phyloP scores from a whole-genome alignment of 1,140 invertebrate species.

The Macrobrachium nipponense region DNA sequence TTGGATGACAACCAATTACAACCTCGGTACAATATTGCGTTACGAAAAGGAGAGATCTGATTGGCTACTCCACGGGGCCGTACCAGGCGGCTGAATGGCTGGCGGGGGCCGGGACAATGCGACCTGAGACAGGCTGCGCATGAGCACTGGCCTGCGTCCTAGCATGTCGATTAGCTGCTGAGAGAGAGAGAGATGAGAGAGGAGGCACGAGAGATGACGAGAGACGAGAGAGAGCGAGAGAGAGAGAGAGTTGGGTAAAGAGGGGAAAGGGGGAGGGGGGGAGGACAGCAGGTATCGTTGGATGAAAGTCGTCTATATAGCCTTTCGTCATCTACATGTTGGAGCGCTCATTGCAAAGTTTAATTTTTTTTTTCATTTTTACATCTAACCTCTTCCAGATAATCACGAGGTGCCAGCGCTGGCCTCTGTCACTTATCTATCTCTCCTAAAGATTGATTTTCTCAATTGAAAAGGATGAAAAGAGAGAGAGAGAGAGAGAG shows the following conservation, averaged over 20 bases:
- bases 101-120: slow-evolving; percentile 42
- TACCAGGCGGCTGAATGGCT: slow-evolving; percentile 57
- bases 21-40: slow-evolving; percentile 52
- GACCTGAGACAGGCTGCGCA: slow-evolving; percentile 26
- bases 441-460: no score
- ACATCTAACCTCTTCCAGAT: no score
- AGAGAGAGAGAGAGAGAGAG: slow-evolving; percentile 24
- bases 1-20: slow-evolving; percentile 44
- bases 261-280: not conserved
- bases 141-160: slow-evolving; percentile 32
- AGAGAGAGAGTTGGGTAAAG: not conserved
- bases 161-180: slow-evolving; percentile 54
- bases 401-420: no score
- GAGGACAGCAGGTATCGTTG: not conserved
- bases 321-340: no score
- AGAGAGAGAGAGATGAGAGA: not conserved
- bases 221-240: not conserved
- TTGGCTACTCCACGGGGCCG: slow-evolving; percentile 57
- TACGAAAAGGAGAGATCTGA: slow-evolving; percentile 60
- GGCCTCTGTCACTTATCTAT: no score
- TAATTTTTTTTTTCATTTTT: no score
- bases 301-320: no score
- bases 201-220: not conserved
- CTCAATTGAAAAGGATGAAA: not conserved
- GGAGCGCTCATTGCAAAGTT: no score